A percentile compares a stretch with the other conserved stretches of the same genome.
phyloP scores from a whole-genome alignment of 2,888 invertebrate genomes.

The Lithosia quadra region DNA sequence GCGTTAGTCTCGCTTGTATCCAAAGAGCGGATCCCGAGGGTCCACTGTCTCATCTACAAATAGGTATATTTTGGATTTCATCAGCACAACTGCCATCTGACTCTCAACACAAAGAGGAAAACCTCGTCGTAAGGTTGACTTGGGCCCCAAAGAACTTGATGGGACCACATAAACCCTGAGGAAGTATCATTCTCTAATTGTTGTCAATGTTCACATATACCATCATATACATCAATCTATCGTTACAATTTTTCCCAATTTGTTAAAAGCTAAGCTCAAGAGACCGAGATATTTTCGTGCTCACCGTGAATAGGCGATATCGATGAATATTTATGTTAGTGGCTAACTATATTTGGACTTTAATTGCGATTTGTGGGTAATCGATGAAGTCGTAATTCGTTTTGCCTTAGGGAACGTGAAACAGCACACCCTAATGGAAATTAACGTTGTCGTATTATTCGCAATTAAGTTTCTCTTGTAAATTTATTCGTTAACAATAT shows the following conservation, averaged over 20 bases:
- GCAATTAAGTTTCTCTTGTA: constrained; percentile 39
- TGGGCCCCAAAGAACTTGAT: background rate
- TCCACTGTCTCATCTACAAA: background rate
- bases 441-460: constrained; percentile 51
- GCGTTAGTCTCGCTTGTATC: background rate
- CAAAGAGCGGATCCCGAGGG: too few species aligned
- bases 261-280: constrained; percentile 28
- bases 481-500: constrained; percentile 45
- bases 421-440: constrained; percentile 55
- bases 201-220: constrained; percentile 35
- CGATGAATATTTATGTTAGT: constrained; percentile 42
- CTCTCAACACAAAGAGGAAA: background rate
- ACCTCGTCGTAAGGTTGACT: too few species aligned
- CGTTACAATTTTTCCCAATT: constrained; percentile 36
- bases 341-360: constrained; percentile 32
- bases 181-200: constrained; percentile 21
- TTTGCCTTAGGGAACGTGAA: constrained; percentile 40
- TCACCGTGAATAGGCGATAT: constrained; percentile 33
- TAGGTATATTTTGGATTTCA: too few species aligned
- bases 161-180: background rate
- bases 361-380: constrained; percentile 59
- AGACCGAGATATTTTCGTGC: constrained; percentile 37
- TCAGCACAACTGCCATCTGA: too few species aligned
- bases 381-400: constrained; percentile 53
- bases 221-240: constrained; percentile 42